phyloP scores from a whole-genome alignment of 2,888 invertebrate genomes.

The Eremobia ochroleuca region DNA sequence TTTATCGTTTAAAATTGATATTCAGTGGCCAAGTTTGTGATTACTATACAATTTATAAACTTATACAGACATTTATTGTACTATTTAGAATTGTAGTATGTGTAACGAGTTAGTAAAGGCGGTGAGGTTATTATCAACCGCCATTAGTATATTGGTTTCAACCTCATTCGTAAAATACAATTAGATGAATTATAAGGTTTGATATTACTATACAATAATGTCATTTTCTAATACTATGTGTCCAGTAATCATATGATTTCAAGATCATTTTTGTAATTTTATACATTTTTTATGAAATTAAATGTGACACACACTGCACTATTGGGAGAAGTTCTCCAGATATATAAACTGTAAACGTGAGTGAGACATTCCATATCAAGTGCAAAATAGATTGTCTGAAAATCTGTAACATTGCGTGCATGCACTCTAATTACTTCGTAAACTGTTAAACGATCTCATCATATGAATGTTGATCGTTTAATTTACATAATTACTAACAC shows the following conservation, averaged over 20 bases:
- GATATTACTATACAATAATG: slow-evolving; percentile 87
- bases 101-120: slow-evolving; percentile 84
- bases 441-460: slow-evolving; percentile 59
- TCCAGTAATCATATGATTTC: slow-evolving; percentile 85
- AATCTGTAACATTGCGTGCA: slow-evolving; percentile 51
- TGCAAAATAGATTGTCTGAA: slow-evolving; percentile 68
- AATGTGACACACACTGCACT: slow-evolving; percentile 85
- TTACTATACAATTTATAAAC: slow-evolving; percentile 89
- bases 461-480: slow-evolving; percentile 35
- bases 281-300: slow-evolving; percentile 90
- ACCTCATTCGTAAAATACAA: slow-evolving; percentile 82
- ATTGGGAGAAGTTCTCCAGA: slow-evolving; percentile 80
- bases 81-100: slow-evolving; percentile 86
- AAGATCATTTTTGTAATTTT: slow-evolving; percentile 90
- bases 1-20: slow-evolving; percentile 73
- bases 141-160: slow-evolving; percentile 81
- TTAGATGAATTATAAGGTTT: slow-evolving; percentile 84
- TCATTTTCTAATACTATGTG: slow-evolving; percentile 82
- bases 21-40: slow-evolving; percentile 88
- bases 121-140: slow-evolving; percentile 75
- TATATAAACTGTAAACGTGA: slow-evolving; percentile 84
- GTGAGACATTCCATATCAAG: slow-evolving; percentile 91
- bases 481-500: slow-evolving; percentile 21
- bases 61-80: slow-evolving; percentile 88
- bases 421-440: slow-evolving; percentile 45